These are phyloP conservation scores for Bergia puertoricense DNA, from an alignment of 92 coral and sea anemone species.

Conservation along the genomic window DNA sequence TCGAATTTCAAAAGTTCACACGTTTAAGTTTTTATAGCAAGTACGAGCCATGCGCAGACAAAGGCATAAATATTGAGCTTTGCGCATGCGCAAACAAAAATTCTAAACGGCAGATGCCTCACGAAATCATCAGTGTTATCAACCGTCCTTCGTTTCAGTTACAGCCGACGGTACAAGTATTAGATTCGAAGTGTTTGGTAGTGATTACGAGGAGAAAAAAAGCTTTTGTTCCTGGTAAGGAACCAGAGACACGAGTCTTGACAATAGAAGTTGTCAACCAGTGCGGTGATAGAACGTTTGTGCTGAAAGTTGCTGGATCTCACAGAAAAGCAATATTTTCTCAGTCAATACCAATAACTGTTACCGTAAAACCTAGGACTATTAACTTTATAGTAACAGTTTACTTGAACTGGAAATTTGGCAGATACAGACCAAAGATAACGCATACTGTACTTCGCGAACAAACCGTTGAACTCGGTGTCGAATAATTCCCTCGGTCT, in stretches of 20 bases:
- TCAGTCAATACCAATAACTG: constrained; percentile 54
- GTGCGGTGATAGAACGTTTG: constrained; percentile 53
- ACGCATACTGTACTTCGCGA: constrained; percentile 13
- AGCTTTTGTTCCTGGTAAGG: constrained; percentile 40
- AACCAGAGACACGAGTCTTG: constrained; percentile 61
- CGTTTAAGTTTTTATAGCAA: constrained; percentile 82
- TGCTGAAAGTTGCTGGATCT: constrained; percentile 65
- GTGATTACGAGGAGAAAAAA: constrained; percentile 53
- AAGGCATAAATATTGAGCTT: constrained; percentile 71
- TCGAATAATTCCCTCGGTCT: background rate
- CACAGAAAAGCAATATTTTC: constrained; percentile 65
- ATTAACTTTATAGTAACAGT: constrained; percentile 70
- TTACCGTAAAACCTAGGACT: constrained; percentile 67
- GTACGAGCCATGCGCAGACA: constrained; percentile 86
- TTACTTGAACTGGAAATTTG: constrained; percentile 82
- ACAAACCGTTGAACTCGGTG: background rate
- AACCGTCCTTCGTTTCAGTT: constrained; percentile 59
- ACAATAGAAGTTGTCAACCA: constrained; percentile 73
- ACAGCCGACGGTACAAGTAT: constrained; percentile 41
- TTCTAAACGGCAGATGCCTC: constrained; percentile 13
- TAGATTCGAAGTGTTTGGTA: constrained; percentile 62
- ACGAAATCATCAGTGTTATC: constrained; percentile 46
- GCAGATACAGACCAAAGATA: constrained; percentile 69
- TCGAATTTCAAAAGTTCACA: constrained; percentile 58
- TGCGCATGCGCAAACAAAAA: constrained; percentile 79